phyloP scores from a whole-genome alignment of 2,797 vertebrate species.

The Catamblyrhynchus diadema region DNA sequence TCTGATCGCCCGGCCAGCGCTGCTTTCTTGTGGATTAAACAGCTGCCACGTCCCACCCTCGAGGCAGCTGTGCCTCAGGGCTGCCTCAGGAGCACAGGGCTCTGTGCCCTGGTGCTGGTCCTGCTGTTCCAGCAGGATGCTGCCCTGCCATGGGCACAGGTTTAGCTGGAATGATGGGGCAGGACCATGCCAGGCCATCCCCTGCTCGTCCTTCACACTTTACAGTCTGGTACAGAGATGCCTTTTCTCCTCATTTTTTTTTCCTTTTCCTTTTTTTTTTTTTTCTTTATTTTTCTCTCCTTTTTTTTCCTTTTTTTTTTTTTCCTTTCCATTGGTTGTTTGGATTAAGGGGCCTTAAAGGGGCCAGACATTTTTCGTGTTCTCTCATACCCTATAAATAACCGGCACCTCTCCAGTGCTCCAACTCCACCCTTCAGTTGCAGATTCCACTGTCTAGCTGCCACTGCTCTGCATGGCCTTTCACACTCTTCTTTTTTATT shows the following conservation, averaged over 20 bases:
- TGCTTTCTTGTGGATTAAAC: slow-evolving; percentile 24
- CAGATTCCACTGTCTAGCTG: slow-evolving; percentile 67
- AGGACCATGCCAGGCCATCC: not conserved
- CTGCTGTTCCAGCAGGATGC: rapidly evolving
- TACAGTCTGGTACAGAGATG: not conserved
- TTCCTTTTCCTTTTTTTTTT: not conserved
- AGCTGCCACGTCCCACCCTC: slow-evolving; percentile 54
- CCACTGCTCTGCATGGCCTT: slow-evolving; percentile 23
- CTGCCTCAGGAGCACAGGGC: not conserved
- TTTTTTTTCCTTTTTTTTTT: not conserved
- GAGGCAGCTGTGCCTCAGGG: not conserved
- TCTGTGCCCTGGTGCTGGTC: not conserved
- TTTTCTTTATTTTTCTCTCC: not conserved
- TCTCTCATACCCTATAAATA: slow-evolving; percentile 70
- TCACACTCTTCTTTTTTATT: slow-evolving; percentile 61
- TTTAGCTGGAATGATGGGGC: not conserved
- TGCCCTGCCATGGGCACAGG: not conserved
- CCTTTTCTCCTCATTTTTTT: not conserved
- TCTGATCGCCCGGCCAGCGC: not conserved
- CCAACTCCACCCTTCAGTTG: slow-evolving; percentile 58
- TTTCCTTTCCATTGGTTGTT: slow-evolving; percentile 42
- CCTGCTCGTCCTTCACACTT: not conserved
- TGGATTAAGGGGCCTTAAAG: slow-evolving; percentile 66
- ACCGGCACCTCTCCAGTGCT: slow-evolving; percentile 61
- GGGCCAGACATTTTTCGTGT: slow-evolving; percentile 61